Evolutionary conservation across 2,888 invertebrate species (phyloP), one percentile per base, ranked within the genome.

Genomic region (Lasioglossum calceatum): DNA sequence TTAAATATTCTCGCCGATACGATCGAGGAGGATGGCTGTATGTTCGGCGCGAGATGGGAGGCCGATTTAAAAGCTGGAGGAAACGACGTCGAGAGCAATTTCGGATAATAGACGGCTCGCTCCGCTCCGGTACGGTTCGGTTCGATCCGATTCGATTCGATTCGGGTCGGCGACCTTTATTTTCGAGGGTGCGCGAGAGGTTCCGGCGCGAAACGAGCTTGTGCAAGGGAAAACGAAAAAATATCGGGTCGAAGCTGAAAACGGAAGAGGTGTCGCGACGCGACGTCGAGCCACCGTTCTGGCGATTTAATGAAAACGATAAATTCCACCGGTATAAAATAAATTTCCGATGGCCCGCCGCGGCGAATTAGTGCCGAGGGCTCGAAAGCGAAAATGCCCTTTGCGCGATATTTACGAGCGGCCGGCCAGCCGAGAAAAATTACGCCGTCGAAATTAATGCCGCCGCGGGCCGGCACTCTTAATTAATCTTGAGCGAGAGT

Each of bases 281-380:
- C 14, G 50, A 19, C 19, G 50, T 8, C 50, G 54, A 54, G 32
- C 61, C 32, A 32, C 32, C 61, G 61, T 64, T 27, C 27, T 32
- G 16, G 61, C 61, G 61, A 64, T 86, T 92, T 91, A 92, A 92
- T 91, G 92, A 92, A 92, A 92, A 84, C 89, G 81, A 91, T 92
- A 92, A 92, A 92, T 92, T 83, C 58, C 44, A 4, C 72, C 77
- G 36, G 73, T 82, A 81, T 84, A 89, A 87, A 90, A 92, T 90
- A 90, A 90, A 92, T 92, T 88, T 82, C 72, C 81, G 81, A 81
- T 79, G 10, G 23, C 36, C 36, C 61, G 88, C 10, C 54, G 54
- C 71, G 72, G 42, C 73, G 19, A 81, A 85, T 91, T 91, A 86
- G 84, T 81, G 76, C 47, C 50, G 77, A 27, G 27, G 67, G 73